phyloP scores from a whole-genome alignment of 2,888 invertebrate species.

The Drosophila mimica region DNA sequence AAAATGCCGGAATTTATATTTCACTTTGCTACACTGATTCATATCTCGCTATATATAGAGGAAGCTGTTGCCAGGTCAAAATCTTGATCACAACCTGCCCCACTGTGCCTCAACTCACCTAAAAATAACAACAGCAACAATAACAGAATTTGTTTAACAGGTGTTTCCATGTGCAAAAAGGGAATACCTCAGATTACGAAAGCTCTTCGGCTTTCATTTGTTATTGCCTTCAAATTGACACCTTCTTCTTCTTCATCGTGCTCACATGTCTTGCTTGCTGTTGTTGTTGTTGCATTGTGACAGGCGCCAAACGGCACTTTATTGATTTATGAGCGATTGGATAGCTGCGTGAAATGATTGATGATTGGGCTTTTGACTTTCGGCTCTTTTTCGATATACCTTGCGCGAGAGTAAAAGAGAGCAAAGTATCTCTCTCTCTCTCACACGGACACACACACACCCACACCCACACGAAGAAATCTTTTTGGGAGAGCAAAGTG shows the following conservation, averaged over 20 bases:
- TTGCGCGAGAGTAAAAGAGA: conserved; percentile 35
- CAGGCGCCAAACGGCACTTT: conserved; percentile 68
- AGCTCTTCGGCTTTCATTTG: conserved; percentile 9
- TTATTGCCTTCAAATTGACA: conserved; percentile 49
- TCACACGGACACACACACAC: not conserved
- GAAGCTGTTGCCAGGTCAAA: conserved; percentile 50
- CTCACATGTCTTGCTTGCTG: conserved; percentile 24
- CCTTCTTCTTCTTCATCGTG: conserved; percentile 26
- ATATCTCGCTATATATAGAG: conserved; percentile 8
- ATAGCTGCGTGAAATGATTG: conserved; percentile 47
- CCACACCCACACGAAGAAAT: not conserved
- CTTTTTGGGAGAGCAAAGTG: conserved; percentile 11
- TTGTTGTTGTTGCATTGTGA: conserved; percentile 49
- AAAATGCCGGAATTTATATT: conserved; percentile 12
- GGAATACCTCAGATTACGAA: conserved; percentile 71
- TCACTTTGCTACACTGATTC: conserved; percentile 30
- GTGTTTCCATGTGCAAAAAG: conserved; percentile 72
- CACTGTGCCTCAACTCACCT: conserved; percentile 51
- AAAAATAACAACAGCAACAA: conserved; percentile 2
- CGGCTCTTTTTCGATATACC: conserved; percentile 44
- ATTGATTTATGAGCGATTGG: conserved; percentile 66
- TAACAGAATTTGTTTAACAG: conserved; percentile 53
- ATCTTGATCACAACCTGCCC: conserved; percentile 75
- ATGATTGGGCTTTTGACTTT: conserved; percentile 70
- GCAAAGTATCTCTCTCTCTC: not conserved